These are phyloP conservation scores for Drosophila asahinai DNA, from an alignment of 1,140 invertebrate species.

Conservation along the genomic window DNA sequence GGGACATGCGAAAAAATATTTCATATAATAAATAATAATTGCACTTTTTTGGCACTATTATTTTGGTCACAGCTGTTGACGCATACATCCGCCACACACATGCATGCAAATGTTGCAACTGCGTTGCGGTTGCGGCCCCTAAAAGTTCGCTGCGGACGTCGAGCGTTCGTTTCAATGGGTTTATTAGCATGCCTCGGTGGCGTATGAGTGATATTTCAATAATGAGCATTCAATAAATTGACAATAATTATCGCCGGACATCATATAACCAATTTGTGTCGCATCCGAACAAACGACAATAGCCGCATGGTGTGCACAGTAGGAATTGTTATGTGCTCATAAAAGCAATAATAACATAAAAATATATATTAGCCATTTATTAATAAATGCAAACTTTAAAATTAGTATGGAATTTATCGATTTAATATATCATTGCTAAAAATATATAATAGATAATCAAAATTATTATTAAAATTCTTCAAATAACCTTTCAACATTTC, in stretches of 20 bases:
- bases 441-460: no score
- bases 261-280: slow-evolving; percentile 46
- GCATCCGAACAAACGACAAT: slow-evolving; percentile 23
- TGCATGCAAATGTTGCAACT: slow-evolving; percentile 38
- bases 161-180: slow-evolving; percentile 52
- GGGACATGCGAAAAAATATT: no score
- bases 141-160: slow-evolving; percentile 56
- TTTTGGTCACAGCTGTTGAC: neutral
- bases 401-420: neutral
- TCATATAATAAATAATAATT: neutral
- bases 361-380: no score
- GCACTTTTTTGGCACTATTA: neutral
- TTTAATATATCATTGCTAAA: no score
- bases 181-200: slow-evolving; percentile 68
- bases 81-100: slow-evolving; percentile 4
- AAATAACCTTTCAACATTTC: no score
- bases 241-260: slow-evolving; percentile 59
- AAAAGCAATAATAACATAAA: neutral
- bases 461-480: no score
- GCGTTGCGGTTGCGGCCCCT: slow-evolving; percentile 58
- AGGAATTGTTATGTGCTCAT: neutral
- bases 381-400: neutral
- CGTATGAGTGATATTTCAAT: slow-evolving; percentile 66
- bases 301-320: slow-evolving; percentile 13
- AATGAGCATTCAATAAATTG: slow-evolving; percentile 68